Evolutionary conservation across 2,797 vertebrate genomes (phyloP), one percentile per base, ranked within the genome.

Genomic region (Onychomys leucogaster): DNA sequence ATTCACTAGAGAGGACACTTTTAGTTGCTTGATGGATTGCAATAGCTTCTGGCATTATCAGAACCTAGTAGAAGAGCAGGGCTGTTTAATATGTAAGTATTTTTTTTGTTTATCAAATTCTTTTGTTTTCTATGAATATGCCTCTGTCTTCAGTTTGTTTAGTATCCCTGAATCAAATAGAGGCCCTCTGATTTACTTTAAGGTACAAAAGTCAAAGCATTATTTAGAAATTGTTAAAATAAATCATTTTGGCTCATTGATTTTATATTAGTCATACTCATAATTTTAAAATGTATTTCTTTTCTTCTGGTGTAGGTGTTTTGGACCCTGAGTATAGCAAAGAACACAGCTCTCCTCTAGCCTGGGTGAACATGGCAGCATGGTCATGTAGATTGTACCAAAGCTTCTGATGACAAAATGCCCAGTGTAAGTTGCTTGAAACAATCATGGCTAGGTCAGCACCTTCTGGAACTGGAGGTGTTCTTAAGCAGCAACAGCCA

Each of bases 221-320:
- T 69, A 67, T 17, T 97, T 95, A 91, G 94, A 95, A 94, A 95
- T 93, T 88, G 27, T 84, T 97, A 92, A 95, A 95, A 88, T 76
- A 92, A 16, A 6, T 90, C 76, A 95, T 94, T 95, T 94, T 95
- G 75, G 69, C 55, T 32, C 78, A 94, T 52, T 96, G 96, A 90
- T 81, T 97, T 96, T 96, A 67, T 94, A 91, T 92, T 84, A 85
- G 57, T n/a, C 80, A 89, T 91, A 59, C 49, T 8, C 57, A 34
- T 92, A 87, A 92, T 89, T 89, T 94, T 71, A 67, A 94, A 80
- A 96, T 37, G 80, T 82, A 92, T 96, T 97, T 94, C 82, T 95
- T 97, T 97, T 94, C 89, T 96, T 97, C 86, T 25, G 80, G 67
- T 82, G 80, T 69, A 96, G 67, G 43, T 88, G 93, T 52, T 94